Evolutionary conservation across 2,797 vertebrate species (phyloP).

Genomic region (Enteromius fasciolatus): DNA sequence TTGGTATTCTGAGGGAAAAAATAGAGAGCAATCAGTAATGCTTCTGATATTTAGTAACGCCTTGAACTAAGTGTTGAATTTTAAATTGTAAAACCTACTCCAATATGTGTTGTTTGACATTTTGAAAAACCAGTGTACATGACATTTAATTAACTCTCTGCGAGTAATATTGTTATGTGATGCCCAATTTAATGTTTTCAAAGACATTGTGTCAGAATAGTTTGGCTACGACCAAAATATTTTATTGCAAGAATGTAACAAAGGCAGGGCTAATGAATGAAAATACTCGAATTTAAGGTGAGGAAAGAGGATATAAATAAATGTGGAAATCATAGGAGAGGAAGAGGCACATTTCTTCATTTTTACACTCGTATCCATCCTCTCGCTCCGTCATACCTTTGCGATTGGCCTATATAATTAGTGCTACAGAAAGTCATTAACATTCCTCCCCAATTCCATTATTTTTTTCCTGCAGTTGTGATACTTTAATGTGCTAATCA

Average conservation of each 20-base stretch:
- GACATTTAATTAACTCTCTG: neutral
- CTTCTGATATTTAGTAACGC: neutral
- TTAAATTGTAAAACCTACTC: neutral
- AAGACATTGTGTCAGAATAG: neutral
- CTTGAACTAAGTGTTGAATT: neutral
- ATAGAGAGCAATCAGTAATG: neutral
- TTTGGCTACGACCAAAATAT: neutral
- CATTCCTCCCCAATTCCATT: conserved; percentile 40
- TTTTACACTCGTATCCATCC: conserved; percentile 55
- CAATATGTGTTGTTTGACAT: neutral
- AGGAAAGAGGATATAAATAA: conserved; percentile 33
- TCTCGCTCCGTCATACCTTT: conserved; percentile 28
- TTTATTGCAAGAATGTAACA: neutral
- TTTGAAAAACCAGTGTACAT: neutral
- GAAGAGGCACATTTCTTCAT: conserved; percentile 51
- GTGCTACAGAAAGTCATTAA: conserved; percentile 49
- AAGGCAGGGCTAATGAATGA: conserved; percentile 34
- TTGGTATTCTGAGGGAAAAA: conserved; percentile 81
- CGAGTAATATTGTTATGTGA: neutral
- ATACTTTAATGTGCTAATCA: conserved; percentile 51
- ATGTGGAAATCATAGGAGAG: neutral
- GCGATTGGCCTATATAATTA: conserved; percentile 45
- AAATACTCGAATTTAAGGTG: conserved; percentile 29
- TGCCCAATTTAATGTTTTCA: neutral
- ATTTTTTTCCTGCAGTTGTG: conserved; percentile 40